These are phyloP conservation scores for Cheilinus undulatus DNA, from an alignment of 2,113 vertebrate genomes.

Conservation along the genomic window DNA sequence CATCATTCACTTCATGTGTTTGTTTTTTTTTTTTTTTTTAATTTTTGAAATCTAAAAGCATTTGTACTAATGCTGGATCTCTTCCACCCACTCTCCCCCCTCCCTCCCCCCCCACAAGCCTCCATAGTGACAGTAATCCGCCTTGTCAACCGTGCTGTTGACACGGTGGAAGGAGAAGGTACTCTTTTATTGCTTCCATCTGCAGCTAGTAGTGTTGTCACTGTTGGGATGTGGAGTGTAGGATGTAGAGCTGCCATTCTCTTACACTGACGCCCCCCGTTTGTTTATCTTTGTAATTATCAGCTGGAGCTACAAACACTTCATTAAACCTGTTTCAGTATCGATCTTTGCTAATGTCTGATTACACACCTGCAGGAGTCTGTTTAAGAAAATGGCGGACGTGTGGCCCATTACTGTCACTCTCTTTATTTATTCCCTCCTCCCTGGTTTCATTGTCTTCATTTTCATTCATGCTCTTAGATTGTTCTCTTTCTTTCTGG, in stretches of 20 bases:
- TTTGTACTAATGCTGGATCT: constrained; percentile 85
- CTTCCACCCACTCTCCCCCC: constrained; percentile 84
- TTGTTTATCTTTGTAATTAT: background rate
- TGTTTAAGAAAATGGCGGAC: constrained; percentile 74
- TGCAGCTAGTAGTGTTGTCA: constrained; percentile 48
- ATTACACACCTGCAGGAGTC: constrained; percentile 31
- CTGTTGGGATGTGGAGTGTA: constrained; percentile 67
- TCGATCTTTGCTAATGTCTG: background rate
- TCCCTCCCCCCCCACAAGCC: constrained; percentile 88
- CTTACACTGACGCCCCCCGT: constrained; percentile 55
- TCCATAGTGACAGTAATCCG: constrained; percentile 99
- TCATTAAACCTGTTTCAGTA: constrained; percentile 1
- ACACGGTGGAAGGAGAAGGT: constrained; percentile 95
- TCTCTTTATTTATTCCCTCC: constrained; percentile 13
- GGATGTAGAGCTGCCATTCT: constrained; percentile 75
- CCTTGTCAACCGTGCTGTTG: constrained; percentile 95
- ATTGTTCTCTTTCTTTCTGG: constrained; percentile 46
- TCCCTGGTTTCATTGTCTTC: constrained; percentile 19
- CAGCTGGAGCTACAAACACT: constrained; percentile 3
- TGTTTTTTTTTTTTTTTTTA: background rate
- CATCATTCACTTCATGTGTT: constrained; percentile 37
- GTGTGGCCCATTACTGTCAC: constrained; percentile 22
- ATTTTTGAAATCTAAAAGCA: constrained; percentile 23
- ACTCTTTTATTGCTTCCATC: constrained; percentile 78
- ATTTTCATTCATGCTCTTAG: constrained; percentile 46